A percentile compares a stretch with the other conserved stretches of the same genome.
These are phyloP conservation scores for cattle (Bos taurus) DNA, from an alignment of 2,113 vertebrate genomes.

Conservation along the genomic window ARS-UCD2.0 NC_037328.1:92429501-92430000, in stretches of 20 bases:
- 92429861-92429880: too few species aligned
- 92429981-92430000: neutral
- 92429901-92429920: neutral
- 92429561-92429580: neutral
- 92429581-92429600: neutral
- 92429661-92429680: neutral
- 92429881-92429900: neutral
- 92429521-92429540: neutral
- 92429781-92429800: neutral
- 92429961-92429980: neutral
- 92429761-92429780: neutral
- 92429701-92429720: neutral
- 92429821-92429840: neutral
- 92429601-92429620: neutral
- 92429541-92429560: neutral
- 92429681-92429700: neutral
- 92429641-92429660: neutral
- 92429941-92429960: neutral
- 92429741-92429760: neutral
- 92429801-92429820: neutral
- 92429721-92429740: neutral
- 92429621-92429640: neutral
- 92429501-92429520: neutral
- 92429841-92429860: neutral
- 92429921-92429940: neutral